These are phyloP conservation scores for Hanleya hanleyi DNA, from an alignment of 2,888 invertebrate species.

Conservation along the genomic window DNA sequence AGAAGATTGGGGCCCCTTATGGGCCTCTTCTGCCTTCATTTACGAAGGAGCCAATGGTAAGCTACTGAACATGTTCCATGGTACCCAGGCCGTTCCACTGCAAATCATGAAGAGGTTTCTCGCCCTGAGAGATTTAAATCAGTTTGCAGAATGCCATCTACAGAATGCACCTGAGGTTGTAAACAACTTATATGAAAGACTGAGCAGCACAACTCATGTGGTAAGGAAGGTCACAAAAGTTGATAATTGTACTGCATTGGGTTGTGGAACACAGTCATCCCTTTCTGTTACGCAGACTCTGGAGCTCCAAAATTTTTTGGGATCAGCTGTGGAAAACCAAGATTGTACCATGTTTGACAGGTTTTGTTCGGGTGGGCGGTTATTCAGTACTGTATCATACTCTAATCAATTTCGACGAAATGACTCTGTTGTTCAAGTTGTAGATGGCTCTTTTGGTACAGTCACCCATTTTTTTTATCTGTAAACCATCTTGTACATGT, in stretches of 20 bases:
- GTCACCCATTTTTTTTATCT: too few species aligned
- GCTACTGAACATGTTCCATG: neutral
- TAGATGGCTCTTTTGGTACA: too few species aligned
- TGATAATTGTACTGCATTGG: neutral
- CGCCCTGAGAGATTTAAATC: neutral
- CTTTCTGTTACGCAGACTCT: too few species aligned
- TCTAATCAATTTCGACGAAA: too few species aligned
- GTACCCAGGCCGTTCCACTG: neutral
- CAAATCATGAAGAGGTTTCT: neutral
- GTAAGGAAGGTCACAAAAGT: neutral
- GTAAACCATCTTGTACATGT: too few species aligned
- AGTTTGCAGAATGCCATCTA: neutral
- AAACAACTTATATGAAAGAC: neutral
- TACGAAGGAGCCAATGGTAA: neutral
- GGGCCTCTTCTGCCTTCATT: neutral
- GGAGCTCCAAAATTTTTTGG: too few species aligned
- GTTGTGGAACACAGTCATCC: too few species aligned
- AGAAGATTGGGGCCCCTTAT: neutral
- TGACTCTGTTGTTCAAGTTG: too few species aligned
- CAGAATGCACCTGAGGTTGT: neutral
- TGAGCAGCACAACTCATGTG: neutral
- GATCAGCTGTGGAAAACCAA: too few species aligned
- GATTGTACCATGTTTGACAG: too few species aligned
- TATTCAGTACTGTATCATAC: too few species aligned
- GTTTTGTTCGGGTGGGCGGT: too few species aligned